These are phyloP conservation scores for Sialis fuliginosa DNA, from an alignment of 2,888 invertebrate genomes.

Conservation along the genomic window DNA sequence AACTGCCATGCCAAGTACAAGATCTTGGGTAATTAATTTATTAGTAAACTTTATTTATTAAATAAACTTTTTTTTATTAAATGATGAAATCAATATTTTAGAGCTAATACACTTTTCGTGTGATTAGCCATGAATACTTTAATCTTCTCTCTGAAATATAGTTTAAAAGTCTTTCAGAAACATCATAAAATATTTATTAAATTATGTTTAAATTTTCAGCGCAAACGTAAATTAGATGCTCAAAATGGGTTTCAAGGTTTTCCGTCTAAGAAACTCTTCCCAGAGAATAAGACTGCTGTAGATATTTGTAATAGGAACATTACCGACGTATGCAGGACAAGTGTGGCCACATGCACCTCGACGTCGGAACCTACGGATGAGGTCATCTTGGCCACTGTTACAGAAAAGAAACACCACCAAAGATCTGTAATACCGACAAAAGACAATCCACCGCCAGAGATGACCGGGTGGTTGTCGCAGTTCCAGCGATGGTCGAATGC, in stretches of 20 bases:
- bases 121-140: constrained; percentile 14
- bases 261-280: constrained; percentile 33
- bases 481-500: constrained; percentile 78
- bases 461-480: constrained; percentile 55
- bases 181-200: background rate
- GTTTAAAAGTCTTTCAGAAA: background rate
- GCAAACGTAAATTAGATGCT: constrained; percentile 28
- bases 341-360: constrained; percentile 1
- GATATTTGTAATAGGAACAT: constrained; percentile 7
- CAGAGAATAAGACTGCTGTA: constrained; percentile 21
- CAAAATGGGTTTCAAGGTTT: constrained; percentile 24
- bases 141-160: constrained; percentile 27
- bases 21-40: background rate
- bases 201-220: constrained; percentile 10
- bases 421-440: constrained; percentile 50
- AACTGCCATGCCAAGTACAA: background rate
- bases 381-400: too few species aligned
- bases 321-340: constrained; percentile 3
- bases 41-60: background rate
- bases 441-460: constrained; percentile 61
- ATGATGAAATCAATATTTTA: background rate
- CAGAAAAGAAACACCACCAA: constrained; percentile 14
- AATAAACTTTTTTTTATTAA: background rate
- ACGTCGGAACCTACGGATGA: background rate
- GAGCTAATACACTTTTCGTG: constrained; percentile 1